A percentile compares a stretch with the other conserved stretches of the same genome.
Conservation (phyloP, 2,113 vertebrate genomes). For the Harpagus bidentatus region DNA sequence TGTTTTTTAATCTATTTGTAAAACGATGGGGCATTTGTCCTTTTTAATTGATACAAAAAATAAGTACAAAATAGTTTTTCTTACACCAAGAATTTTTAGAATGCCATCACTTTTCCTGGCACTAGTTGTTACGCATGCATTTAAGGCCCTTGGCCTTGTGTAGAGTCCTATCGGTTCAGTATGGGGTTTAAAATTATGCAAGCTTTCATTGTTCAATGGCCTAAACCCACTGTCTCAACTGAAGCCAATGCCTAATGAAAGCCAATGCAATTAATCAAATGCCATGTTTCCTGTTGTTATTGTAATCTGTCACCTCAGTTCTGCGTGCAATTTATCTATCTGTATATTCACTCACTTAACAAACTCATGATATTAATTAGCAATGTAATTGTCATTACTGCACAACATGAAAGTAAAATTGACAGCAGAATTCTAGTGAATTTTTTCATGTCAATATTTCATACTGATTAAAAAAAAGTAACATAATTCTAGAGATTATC, state of each 20-base stretch:
- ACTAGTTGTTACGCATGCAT: not conserved
- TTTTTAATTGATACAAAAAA: not conserved
- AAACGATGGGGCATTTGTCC: not conserved
- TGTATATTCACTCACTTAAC: not conserved
- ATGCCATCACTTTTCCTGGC: not conserved
- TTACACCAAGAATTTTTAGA: not conserved
- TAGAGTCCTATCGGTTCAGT: not conserved
- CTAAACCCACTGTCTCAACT: not conserved
- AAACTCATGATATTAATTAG: not conserved
- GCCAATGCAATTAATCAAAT: not conserved
- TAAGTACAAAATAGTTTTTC: not conserved
- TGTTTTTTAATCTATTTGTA: not conserved
- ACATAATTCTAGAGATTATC: not conserved
- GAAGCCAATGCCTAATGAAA: not conserved
- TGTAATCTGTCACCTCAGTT: not conserved
- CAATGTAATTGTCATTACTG: not conserved
- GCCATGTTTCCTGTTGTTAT: not conserved
- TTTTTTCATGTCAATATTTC: not conserved
- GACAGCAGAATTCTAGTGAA: not conserved
- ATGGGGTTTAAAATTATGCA: not conserved
- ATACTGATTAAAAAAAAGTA: not conserved
- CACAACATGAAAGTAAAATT: not conserved
- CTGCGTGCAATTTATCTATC: not conserved
- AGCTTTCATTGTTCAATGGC: not conserved
- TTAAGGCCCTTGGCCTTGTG: not conserved